Evolutionary conservation across 2,888 invertebrate species (phyloP), one percentile per base, ranked within the genome.

Genomic region (Drosophila setosimentum): DNA sequence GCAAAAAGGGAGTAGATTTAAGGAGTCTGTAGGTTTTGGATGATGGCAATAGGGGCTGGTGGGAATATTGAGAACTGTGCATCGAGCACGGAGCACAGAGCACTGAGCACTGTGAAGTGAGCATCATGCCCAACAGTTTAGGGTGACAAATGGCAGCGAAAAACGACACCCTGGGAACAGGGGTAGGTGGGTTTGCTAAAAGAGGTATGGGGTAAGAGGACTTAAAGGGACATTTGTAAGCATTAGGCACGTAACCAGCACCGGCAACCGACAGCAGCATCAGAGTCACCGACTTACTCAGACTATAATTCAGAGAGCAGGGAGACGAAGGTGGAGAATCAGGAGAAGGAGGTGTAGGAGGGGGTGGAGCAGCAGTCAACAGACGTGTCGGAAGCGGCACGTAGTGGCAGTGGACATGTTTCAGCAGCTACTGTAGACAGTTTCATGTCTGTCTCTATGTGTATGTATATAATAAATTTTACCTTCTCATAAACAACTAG

Each of bases 201-300:
- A n/a, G 59, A 24, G 53, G 8, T 51, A 24, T 45, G 40, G 53
- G 29, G 40, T 16, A 40, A 63, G 51, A 21, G 42, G 59, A 57
- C 68, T 70, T 54, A 70, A 59, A 58, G 74, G 69, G 74, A 76
- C 82, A 80, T 86, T 87, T 82, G 80, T 80, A 78, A 73, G 77
- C 76, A 86, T 87, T 83, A 83, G 78, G 69, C 78, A 86, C 80
- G 84, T 80, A 82, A 64, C 58, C 65, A 71, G 69, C 77, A 71
- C 68, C 65, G 65, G 60, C 45, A 45, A 45, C 21, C 45, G 45
- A 45, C 45, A 45, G 67, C 59, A 54, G 60, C 30, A 65, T 64
- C 63, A 37, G 61, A 58, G 48, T 33, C 49, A 35, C 45, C 37
- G 57, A 45, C 45, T 45, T 24, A 45, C 24, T 58, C 61, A n/a